These are phyloP conservation scores for Colinus virginianus DNA, from an alignment of 2,113 vertebrate species.

Conservation along the genomic window DNA sequence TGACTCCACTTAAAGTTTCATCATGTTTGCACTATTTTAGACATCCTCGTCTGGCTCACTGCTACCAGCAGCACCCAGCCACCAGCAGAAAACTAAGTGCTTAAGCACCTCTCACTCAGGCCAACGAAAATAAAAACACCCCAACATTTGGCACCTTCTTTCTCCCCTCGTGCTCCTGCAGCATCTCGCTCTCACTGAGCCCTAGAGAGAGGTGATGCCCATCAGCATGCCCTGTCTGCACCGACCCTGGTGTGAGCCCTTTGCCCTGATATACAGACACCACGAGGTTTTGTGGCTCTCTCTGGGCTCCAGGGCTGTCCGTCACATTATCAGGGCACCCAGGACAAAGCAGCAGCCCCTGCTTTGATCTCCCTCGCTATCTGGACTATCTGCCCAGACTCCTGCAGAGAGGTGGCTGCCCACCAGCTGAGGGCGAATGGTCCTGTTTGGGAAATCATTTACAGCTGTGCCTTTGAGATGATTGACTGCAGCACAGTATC, in stretches of 20 bases:
- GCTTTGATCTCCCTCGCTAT: neutral
- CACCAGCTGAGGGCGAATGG: rapidly evolving
- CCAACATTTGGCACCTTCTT: neutral
- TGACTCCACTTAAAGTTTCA: conserved; percentile 53
- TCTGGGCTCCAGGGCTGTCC: neutral
- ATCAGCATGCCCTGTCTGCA: rapidly evolving
- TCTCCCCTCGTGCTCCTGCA: neutral
- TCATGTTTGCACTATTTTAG: conserved; percentile 43
- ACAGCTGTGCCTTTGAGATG: neutral
- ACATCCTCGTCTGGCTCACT: conserved; percentile 9
- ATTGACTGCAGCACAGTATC: neutral
- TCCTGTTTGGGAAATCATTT: neutral
- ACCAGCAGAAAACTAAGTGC: conserved; percentile 21
- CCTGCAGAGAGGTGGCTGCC: neutral
- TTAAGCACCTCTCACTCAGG: conserved; percentile 19
- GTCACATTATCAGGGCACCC: rapidly evolving
- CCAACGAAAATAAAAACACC: neutral
- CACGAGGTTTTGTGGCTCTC: neutral
- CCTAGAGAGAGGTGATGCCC: neutral
- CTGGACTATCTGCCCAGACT: neutral
- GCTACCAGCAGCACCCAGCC: neutral
- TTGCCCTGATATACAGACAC: neutral
- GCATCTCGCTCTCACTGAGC: neutral
- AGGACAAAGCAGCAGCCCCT: neutral
- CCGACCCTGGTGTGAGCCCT: neutral